Conservation (phyloP, 2,113 vertebrate genomes). For the Amblyornis subalaris region DNA sequence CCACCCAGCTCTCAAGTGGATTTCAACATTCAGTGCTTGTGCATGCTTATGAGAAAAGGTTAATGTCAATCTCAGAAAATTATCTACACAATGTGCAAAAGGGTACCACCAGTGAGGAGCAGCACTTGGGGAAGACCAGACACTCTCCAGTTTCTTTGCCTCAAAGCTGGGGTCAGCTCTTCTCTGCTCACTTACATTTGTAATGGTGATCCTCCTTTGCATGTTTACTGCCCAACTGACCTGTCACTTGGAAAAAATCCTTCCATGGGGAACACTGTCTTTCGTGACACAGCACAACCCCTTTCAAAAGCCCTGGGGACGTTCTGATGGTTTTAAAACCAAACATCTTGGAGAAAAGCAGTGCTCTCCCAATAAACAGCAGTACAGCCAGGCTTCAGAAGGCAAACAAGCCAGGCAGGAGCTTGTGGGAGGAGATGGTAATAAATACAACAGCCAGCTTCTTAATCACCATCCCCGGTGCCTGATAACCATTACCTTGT, state of each 20-base stretch:
- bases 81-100: neutral
- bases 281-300: neutral
- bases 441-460: neutral
- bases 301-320: neutral
- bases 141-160: neutral
- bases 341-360: neutral
- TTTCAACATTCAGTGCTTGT: slow-evolving; percentile 15
- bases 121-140: neutral
- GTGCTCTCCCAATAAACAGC: neutral
- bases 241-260: neutral
- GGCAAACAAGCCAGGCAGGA: neutral
- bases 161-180: neutral
- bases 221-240: neutral
- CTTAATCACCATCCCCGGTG: neutral
- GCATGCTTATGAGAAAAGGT: neutral
- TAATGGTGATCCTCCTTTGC: neutral
- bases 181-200: neutral
- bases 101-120: neutral
- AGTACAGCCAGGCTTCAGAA: neutral
- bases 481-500: neutral
- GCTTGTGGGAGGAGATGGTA: neutral
- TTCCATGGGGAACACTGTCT: neutral
- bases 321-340: neutral
- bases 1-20: slow-evolving; percentile 15
- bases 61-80: neutral